Evolutionary conservation across 2,888 invertebrate species (phyloP), one percentile per base, ranked within the genome.

Genomic region (Theretra japonica): DNA sequence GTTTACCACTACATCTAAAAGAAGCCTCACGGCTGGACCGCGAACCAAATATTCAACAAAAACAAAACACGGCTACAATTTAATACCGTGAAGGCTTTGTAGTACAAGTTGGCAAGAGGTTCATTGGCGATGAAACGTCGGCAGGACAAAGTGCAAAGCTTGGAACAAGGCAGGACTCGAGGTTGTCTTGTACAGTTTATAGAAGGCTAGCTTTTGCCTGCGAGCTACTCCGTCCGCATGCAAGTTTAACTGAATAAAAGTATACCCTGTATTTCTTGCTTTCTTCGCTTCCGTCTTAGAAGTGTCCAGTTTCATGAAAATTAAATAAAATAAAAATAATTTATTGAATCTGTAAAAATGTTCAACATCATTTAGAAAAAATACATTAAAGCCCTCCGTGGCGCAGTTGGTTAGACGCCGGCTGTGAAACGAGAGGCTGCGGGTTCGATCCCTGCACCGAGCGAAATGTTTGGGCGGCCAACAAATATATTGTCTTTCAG

Each of bases 81-180:
- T 33, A 62, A 62, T 62, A 33, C 19, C 21, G 21, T 65, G 41
- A 65, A 30, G 30, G n/a, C n/a, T 62, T 62, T 23, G 62, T 65
- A 65, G n/a, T n/a, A 23, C 48, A 65, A 60, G 30, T 65, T 65
- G 23, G 21, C 48, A 65, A 65, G 23, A 65, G 65, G 17, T 23
- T 17, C 48, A 48, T 65, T 65, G 65, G 48, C 23, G 65, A 25
- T 65, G 48, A 65, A 65, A 48, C 23, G 23, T 25, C 23, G 65
- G 17, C 17, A 48, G 65, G 65, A 65, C 65, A 25, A 65, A 65
- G 48, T 65, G 65, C 65, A 48, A 65, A 65, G 65, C 48, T 65
- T 7, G 65, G 65, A 23, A 48, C 48, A 41, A 17, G 33, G 48
- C 21, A 17, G 33, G 48, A 48, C 65, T 65, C 65, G 23, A 65